A percentile compares a stretch with the other conserved stretches of the same genome.
Conservation (phyloP, 2,888 invertebrate genomes). For the Amblyjoppa fuscipennis region DNA sequence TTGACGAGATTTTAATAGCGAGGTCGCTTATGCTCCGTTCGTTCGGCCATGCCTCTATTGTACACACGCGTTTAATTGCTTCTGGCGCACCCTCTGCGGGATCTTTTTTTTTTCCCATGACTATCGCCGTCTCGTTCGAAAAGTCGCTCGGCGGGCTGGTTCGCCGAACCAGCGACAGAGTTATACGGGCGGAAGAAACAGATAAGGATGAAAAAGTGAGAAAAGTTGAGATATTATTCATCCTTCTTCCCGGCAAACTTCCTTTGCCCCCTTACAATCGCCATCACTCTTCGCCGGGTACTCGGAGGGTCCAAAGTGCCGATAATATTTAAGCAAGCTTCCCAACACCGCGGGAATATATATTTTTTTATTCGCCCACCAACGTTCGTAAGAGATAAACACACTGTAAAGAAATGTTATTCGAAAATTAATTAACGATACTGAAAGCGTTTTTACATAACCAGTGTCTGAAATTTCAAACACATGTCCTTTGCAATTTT, state of each 20-base stretch:
- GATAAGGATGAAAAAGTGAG: constrained; percentile 62
- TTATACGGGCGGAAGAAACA: constrained; percentile 10
- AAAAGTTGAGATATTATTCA: constrained; percentile 59
- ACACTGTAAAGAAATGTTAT: background rate
- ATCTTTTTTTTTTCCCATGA: background rate
- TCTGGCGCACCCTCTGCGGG: constrained; percentile 3
- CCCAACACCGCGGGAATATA: constrained; percentile 42
- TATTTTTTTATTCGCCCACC: constrained; percentile 25
- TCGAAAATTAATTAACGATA: too few species aligned
- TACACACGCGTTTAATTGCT: constrained; percentile 58
- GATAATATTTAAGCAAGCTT: constrained; percentile 61
- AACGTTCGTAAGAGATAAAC: constrained; percentile 36
- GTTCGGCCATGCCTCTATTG: constrained; percentile 13
- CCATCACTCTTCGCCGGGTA: constrained; percentile 32
- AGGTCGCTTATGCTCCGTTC: constrained; percentile 24
- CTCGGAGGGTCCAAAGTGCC: constrained; percentile 46
- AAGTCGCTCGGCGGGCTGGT: constrained; percentile 27
- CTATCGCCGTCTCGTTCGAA: constrained; percentile 10
- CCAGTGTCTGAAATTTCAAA: background rate
- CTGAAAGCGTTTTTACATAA: too few species aligned
- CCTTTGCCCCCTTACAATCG: constrained; percentile 3
- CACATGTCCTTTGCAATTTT: too few species aligned
- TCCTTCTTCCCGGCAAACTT: constrained; percentile 30
- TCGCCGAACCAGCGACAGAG: background rate
- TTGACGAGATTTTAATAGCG: constrained; percentile 47